Evolutionary conservation across 2,797 vertebrate species (phyloP).

Genomic region (Tokudaia tokunoshimensis): DNA sequence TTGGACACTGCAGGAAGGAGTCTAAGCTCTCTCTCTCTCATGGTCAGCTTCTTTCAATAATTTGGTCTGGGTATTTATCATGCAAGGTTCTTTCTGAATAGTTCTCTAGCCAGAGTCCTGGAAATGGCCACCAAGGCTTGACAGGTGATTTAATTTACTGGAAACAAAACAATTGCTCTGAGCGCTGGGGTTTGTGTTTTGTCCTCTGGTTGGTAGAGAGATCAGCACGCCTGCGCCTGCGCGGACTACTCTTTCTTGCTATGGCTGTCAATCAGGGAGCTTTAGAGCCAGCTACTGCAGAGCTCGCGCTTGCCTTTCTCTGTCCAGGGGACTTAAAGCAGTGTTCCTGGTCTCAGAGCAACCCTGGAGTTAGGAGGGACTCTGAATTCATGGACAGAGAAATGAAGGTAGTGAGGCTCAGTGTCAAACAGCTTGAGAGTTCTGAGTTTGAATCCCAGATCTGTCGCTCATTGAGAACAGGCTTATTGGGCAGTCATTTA

Average conservation of each 20-base stretch:
- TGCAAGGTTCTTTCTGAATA: conserved; percentile 73
- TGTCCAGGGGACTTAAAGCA: neutral
- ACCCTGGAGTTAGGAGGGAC: neutral
- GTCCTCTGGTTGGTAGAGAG: conserved; percentile 65
- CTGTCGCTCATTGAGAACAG: neutral
- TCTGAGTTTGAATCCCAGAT: neutral
- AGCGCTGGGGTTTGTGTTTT: conserved; percentile 48
- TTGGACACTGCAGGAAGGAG: conserved; percentile 67
- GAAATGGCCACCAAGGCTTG: conserved; percentile 65
- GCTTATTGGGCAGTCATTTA: neutral
- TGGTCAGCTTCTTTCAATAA: conserved; percentile 73
- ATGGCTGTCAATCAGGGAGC: neutral
- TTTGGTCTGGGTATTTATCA: conserved; percentile 77
- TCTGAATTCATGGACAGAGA: neutral
- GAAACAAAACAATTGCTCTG: conserved; percentile 53
- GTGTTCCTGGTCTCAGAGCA: neutral
- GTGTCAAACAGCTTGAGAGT: neutral
- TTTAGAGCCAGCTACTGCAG: neutral
- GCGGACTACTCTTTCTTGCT: neutral
- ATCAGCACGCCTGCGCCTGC: neutral
- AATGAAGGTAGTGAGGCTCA: neutral
- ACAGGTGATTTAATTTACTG: conserved; percentile 80
- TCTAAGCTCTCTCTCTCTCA: conserved; percentile 79
- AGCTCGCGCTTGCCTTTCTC: neutral
- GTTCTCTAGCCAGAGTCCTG: conserved; percentile 65